A percentile compares a stretch with the other conserved stretches of the same genome.
Evolutionary conservation across 2,797 vertebrate genomes (phyloP).

Genomic region (Acipenser transmontanus): DNA sequence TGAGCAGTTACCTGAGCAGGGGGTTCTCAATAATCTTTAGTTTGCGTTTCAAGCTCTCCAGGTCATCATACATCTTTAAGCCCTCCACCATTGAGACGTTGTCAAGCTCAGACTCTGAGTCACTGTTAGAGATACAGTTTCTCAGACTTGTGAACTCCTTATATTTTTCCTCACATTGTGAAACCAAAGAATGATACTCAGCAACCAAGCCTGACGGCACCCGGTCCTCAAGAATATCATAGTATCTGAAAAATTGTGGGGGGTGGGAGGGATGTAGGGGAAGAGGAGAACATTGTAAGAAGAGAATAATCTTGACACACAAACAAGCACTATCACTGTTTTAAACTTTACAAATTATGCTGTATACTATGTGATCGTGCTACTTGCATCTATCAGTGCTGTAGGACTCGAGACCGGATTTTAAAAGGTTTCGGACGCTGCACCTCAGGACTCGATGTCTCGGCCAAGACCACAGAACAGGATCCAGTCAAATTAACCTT

Average conservation of each 20-base stretch:
- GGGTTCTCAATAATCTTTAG: constrained; percentile 89
- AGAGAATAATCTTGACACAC: not conserved
- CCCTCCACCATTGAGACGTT: constrained; percentile 89
- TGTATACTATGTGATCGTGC: too few relatives aligned
- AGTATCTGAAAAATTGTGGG: constrained; percentile 58
- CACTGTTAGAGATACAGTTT: constrained; percentile 58
- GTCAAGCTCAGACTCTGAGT: constrained; percentile 76
- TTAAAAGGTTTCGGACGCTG: too few relatives aligned
- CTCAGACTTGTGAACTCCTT: constrained; percentile 71
- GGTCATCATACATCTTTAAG: constrained; percentile 74
- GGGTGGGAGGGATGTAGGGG: not conserved
- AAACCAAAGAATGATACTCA: constrained; percentile 70
- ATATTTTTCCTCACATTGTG: constrained; percentile 70
- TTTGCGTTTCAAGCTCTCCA: constrained; percentile 80
- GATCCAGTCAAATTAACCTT: too few relatives aligned
- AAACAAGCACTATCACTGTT: too few relatives aligned
- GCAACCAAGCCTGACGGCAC: constrained; percentile 76
- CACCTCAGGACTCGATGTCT: too few relatives aligned
- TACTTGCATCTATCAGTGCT: too few relatives aligned
- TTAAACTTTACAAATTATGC: too few relatives aligned
- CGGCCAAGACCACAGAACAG: too few relatives aligned
- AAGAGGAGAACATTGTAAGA: not conserved
- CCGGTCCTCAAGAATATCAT: constrained; percentile 84
- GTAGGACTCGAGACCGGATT: too few relatives aligned
- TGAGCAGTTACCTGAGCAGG: constrained; percentile 67